These are phyloP conservation scores for Percina caprodes DNA, from an alignment of 2,113 vertebrate genomes.

Conservation along the genomic window DNA sequence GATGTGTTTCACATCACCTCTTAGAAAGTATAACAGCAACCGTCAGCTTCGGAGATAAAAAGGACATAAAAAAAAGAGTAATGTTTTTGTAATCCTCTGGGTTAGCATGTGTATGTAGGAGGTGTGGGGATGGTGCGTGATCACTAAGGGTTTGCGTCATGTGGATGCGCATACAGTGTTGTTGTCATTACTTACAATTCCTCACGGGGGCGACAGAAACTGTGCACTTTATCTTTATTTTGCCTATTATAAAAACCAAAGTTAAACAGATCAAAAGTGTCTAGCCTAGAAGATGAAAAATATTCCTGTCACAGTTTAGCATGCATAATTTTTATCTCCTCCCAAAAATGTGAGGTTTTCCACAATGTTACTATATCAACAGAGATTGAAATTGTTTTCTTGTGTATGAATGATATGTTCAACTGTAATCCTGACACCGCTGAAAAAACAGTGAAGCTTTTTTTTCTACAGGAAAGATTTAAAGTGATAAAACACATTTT, in stretches of 20 bases:
- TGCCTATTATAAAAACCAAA: neutral
- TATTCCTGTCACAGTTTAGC: neutral
- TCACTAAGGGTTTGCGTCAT: too few species aligned
- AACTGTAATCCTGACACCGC: slow-evolving; percentile 1
- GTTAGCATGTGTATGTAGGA: too few species aligned
- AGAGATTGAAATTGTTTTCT: slow-evolving; percentile 12
- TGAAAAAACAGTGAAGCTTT: neutral
- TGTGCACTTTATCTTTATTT: neutral
- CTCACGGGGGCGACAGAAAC: too few species aligned
- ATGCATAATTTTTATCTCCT: slow-evolving; percentile 4
- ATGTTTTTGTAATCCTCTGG: too few species aligned
- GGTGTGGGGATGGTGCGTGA: too few species aligned
- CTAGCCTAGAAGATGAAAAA: neutral
- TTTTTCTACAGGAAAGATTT: slow-evolving; percentile 4
- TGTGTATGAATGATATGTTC: slow-evolving; percentile 19
- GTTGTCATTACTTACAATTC: too few species aligned
- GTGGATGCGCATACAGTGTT: too few species aligned
- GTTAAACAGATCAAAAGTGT: slow-evolving; percentile 21
- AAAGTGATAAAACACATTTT: neutral
- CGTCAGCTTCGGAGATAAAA: too few species aligned
- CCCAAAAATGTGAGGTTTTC: slow-evolving; percentile 14
- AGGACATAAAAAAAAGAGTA: too few species aligned
- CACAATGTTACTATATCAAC: slow-evolving; percentile 14
- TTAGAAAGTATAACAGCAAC: too few species aligned
- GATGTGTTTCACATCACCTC: too few species aligned